Evolutionary conservation across 1,140 invertebrate genomes (phyloP).

Genomic region (Tribolium madens): DNA sequence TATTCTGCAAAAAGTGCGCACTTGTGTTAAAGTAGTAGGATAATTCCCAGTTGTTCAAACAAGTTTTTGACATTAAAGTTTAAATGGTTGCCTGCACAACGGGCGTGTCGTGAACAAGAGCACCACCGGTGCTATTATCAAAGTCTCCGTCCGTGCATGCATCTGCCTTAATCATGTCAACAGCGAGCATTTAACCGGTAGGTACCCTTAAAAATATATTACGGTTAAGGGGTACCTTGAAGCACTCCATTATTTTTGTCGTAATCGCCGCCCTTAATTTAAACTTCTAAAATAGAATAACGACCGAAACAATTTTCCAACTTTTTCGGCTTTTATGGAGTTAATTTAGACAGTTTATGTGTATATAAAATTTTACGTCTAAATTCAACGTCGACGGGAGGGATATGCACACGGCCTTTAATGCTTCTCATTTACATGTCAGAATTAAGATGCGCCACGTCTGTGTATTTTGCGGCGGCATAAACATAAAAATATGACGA

Average conservation of each 20-base stretch:
- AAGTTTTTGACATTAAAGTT: slow-evolving; percentile 4
- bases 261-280: slow-evolving; percentile 40
- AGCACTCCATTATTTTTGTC: slow-evolving; percentile 27
- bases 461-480: slow-evolving; percentile 20
- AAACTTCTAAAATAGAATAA: slow-evolving; percentile 42
- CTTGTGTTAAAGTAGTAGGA: slow-evolving; percentile 1
- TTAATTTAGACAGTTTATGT: slow-evolving; percentile 47
- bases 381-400: slow-evolving; percentile 39
- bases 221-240: slow-evolving; percentile 12
- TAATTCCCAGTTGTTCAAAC: not conserved
- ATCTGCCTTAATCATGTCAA: slow-evolving; percentile 13
- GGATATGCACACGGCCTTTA: slow-evolving; percentile 36
- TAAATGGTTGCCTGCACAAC: slow-evolving; percentile 29
- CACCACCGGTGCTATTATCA: slow-evolving; percentile 10
- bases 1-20: not conserved
- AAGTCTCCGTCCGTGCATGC: slow-evolving; percentile 1
- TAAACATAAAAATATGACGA: slow-evolving; percentile 38
- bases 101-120: slow-evolving; percentile 12
- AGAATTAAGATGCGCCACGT: slow-evolving; percentile 33
- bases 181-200: not conserved
- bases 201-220: slow-evolving; percentile 37
- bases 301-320: slow-evolving; percentile 45
- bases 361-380: slow-evolving; percentile 49
- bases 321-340: slow-evolving; percentile 47
- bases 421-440: slow-evolving; percentile 29